A percentile compares a stretch with the other conserved stretches of the same genome.
Conservation (phyloP, 1,140 invertebrate species). For the Macrotrachela quadricornifera region DNA sequence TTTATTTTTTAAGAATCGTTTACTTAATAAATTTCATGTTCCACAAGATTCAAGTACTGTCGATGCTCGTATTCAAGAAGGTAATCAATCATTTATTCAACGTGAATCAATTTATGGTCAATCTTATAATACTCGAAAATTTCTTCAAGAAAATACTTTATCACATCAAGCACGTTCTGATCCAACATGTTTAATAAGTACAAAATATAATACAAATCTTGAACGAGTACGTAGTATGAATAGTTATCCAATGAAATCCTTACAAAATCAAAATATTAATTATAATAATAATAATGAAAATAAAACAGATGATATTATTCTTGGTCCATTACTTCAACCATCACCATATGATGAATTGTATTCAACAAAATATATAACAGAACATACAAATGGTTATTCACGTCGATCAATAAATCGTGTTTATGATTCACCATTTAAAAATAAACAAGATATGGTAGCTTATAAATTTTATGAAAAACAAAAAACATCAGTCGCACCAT, state of each 20-base stretch:
- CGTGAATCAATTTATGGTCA: constrained; percentile 18
- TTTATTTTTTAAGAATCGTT: too few species aligned
- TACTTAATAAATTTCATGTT: too few species aligned
- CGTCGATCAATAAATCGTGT: neutral
- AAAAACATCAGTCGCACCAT: neutral
- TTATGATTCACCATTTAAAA: constrained; percentile 4
- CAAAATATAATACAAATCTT: too few species aligned
- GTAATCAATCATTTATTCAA: constrained; percentile 10
- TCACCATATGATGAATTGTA: constrained; percentile 1
- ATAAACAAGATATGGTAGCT: neutral
- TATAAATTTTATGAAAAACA: neutral
- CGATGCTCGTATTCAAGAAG: too few species aligned
- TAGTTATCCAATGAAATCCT: too few species aligned
- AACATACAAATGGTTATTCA: constrained; percentile 4
- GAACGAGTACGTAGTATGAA: too few species aligned
- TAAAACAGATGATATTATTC: too few species aligned
- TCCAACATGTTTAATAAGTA: too few species aligned
- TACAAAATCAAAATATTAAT: too few species aligned
- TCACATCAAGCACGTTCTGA: constrained; percentile 8
- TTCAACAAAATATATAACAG: neutral
- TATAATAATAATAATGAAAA: too few species aligned
- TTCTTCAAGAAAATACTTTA: constrained; percentile 22
- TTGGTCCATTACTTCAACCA: neutral
- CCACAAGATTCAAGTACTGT: too few species aligned
- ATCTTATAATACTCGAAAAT: constrained; percentile 23